Conservation (phyloP, 2,113 vertebrate species). For the Protomyctophum bolini region DNA sequence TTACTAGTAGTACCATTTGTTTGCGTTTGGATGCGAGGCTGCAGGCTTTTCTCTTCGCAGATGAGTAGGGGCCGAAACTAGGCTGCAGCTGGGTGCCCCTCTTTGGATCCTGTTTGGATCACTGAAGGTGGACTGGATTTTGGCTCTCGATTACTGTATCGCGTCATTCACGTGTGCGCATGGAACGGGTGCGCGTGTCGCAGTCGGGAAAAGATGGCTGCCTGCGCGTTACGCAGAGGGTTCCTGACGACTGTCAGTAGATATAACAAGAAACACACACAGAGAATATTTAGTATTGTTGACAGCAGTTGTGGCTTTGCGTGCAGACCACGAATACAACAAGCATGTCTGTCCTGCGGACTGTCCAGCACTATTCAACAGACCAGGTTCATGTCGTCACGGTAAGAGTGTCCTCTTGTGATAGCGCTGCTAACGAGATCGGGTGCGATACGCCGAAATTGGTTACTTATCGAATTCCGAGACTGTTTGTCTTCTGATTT, state of each 20-base stretch:
- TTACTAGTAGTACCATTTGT: too few species aligned
- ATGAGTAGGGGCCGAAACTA: too few species aligned
- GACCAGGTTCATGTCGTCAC: slow-evolving; percentile 78
- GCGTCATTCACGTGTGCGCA: slow-evolving; percentile 5
- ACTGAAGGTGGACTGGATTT: too few species aligned
- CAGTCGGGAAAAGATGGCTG: slow-evolving; percentile 71
- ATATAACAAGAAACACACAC: slow-evolving; percentile 70
- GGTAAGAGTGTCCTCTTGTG: slow-evolving; percentile 68
- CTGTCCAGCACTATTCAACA: slow-evolving; percentile 56
- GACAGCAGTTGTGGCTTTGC: slow-evolving; percentile 58
- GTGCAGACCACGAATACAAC: slow-evolving; percentile 47
- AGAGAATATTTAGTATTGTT: slow-evolving; percentile 58
- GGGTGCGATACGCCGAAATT: too few species aligned
- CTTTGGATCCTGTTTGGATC: too few species aligned
- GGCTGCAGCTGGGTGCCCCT: too few species aligned
- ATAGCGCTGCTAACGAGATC: slow-evolving; percentile 34
- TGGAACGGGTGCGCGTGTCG: background rate
- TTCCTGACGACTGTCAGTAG: slow-evolving; percentile 70
- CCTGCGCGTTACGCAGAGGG: slow-evolving; percentile 71
- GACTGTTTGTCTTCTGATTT: too few species aligned
- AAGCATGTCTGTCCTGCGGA: slow-evolving; percentile 64
- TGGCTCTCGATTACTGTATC: background rate
- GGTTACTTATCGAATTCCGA: too few species aligned
- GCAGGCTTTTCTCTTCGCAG: too few species aligned
- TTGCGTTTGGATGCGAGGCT: too few species aligned